phyloP scores from a whole-genome alignment of 2,888 invertebrate species.

The Cryptus viduatorius region DNA sequence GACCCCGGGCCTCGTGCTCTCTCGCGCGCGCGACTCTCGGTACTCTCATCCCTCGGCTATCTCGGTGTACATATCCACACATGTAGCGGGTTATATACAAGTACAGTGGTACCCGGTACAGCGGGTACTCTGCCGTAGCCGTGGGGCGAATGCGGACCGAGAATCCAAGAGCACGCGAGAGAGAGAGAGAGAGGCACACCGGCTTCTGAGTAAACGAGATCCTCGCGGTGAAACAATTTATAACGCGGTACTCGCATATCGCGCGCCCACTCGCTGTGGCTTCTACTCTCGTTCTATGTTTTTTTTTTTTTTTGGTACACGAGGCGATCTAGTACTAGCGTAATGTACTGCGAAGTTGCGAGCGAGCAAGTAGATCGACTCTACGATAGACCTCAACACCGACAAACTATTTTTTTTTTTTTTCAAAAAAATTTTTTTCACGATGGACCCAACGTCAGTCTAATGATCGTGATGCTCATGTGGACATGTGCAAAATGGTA shows the following conservation, averaged over 20 bases:
- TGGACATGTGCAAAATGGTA: no score
- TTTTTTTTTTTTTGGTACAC: constrained; percentile 20
- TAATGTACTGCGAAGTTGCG: constrained; percentile 56
- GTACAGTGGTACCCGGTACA: constrained; percentile 35
- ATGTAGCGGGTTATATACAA: constrained; percentile 2
- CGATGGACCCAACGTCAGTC: not conserved
- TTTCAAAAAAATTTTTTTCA: not conserved
- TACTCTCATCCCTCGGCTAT: constrained; percentile 64
- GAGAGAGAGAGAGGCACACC: constrained; percentile 21
- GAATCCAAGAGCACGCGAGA: constrained; percentile 48
- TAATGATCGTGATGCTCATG: no score
- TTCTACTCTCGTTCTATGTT: constrained; percentile 30
- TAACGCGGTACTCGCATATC: constrained; percentile 66
- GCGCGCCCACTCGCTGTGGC: constrained; percentile 63
- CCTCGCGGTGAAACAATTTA: constrained; percentile 69
- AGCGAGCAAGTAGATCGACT: constrained; percentile 32
- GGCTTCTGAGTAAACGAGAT: constrained; percentile 68
- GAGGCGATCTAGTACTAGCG: constrained; percentile 42
- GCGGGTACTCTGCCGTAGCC: constrained; percentile 48
- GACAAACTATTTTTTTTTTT: not conserved
- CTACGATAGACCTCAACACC: constrained; percentile 42
- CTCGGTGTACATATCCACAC: constrained; percentile 48
- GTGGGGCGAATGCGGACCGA: constrained; percentile 56
- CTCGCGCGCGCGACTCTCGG: constrained; percentile 26
- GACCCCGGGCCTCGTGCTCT: constrained; percentile 42